These are phyloP conservation scores for Novumbra hubbsi DNA, from an alignment of 2,797 vertebrate genomes.

Conservation along the genomic window DNA sequence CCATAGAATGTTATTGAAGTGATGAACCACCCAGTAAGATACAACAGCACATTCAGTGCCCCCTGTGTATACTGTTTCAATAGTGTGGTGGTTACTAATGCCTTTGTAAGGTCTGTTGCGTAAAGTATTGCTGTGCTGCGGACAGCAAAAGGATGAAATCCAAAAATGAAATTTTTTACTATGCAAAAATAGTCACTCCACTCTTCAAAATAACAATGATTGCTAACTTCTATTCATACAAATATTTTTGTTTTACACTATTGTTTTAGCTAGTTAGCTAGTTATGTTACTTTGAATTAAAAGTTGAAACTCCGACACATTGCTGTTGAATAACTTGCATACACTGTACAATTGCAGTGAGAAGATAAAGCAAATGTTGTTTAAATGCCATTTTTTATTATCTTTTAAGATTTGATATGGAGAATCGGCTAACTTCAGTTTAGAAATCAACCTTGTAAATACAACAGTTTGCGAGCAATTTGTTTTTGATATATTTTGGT, in stretches of 20 bases:
- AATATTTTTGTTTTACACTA: slow-evolving; percentile 23
- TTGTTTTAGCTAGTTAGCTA: not conserved
- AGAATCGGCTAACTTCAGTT: slow-evolving; percentile 45
- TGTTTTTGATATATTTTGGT: slow-evolving; percentile 42
- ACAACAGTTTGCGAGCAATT: slow-evolving; percentile 22
- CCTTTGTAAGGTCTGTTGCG: slow-evolving; percentile 35
- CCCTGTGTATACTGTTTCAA: slow-evolving; percentile 1
- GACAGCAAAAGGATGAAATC: slow-evolving; percentile 44
- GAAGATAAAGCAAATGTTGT: slow-evolving; percentile 34
- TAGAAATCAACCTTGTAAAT: slow-evolving; percentile 47
- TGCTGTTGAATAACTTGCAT: slow-evolving; percentile 8
- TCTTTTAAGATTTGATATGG: slow-evolving; percentile 46
- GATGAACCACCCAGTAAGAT: slow-evolving; percentile 35
- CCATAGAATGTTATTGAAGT: slow-evolving; percentile 60
- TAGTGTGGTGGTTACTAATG: slow-evolving; percentile 40
- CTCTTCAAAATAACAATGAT: slow-evolving; percentile 48
- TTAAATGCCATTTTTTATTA: slow-evolving; percentile 34
- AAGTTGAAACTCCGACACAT: slow-evolving; percentile 27
- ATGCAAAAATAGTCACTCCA: slow-evolving; percentile 67
- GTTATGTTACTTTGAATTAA: slow-evolving; percentile 29
- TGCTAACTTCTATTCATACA: slow-evolving; percentile 9
- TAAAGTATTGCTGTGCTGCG: slow-evolving; percentile 41
- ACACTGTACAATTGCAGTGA: slow-evolving; percentile 16
- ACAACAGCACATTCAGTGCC: slow-evolving; percentile 24
- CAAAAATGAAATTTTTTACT: slow-evolving; percentile 62